Conservation (phyloP, 30 jellyfish, hydroid and myxozoan genomes). For the Nemopilema nomurai region DNA sequence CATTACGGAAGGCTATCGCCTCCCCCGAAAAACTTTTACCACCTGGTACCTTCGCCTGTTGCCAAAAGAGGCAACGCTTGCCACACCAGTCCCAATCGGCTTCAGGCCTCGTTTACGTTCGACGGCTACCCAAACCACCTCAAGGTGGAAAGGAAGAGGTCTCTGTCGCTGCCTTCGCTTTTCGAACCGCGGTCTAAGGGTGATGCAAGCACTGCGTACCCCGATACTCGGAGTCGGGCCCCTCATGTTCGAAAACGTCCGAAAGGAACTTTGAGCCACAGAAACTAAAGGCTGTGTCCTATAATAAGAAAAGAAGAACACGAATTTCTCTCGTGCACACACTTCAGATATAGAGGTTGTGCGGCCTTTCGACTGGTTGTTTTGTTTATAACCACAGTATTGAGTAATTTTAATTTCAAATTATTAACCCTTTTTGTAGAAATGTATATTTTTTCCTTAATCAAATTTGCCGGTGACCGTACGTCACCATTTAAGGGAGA, state of each 20-base stretch:
- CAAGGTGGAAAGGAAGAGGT: slow-evolving; percentile 16
- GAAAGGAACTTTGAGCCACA: neutral
- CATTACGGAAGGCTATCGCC: slow-evolving; percentile 69
- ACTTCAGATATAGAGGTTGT: too few species aligned
- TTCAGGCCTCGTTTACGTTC: slow-evolving; percentile 1
- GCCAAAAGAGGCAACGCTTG: neutral
- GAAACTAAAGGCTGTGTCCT: neutral
- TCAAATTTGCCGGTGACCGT: too few species aligned
- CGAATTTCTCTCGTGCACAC: too few species aligned
- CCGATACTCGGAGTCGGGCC: neutral
- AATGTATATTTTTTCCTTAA: too few species aligned
- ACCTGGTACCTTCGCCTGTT: slow-evolving; percentile 76
- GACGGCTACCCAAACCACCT: slow-evolving; percentile 3
- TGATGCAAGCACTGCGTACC: neutral
- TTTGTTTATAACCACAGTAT: too few species aligned
- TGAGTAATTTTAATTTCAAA: too few species aligned
- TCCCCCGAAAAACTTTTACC: slow-evolving; percentile 85
- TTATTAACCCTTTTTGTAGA: too few species aligned
- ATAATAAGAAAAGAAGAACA: too few species aligned
- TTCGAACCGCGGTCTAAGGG: neutral
- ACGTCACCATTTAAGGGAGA: too few species aligned
- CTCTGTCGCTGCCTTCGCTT: slow-evolving; percentile 12
- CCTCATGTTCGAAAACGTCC: neutral
- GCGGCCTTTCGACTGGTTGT: too few species aligned
- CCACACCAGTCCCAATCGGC: neutral